phyloP scores from a whole-genome alignment of 1,140 invertebrate species.

The Ostrea denselamellosa region DNA sequence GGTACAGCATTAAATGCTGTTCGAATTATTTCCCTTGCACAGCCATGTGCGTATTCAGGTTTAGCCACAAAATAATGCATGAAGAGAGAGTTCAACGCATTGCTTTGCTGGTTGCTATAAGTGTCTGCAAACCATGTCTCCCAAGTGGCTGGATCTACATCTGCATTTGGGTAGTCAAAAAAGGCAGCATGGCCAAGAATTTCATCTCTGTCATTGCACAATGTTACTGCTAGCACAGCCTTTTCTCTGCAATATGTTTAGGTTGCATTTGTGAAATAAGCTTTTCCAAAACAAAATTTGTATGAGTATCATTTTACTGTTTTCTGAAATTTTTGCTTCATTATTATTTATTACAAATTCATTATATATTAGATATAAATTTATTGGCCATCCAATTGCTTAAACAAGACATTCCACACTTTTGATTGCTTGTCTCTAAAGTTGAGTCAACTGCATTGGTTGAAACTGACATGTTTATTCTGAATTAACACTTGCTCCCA shows the following conservation, averaged over 20 bases:
- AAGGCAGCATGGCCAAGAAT: constrained; percentile 78
- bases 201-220: constrained; percentile 76
- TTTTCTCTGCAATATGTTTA: constrained; percentile 73
- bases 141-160: constrained; percentile 74
- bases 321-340: no score
- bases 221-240: constrained; percentile 76
- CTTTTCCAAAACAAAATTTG: no score
- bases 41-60: constrained; percentile 75
- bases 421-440: no score
- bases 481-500: no score
- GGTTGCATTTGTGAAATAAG: no score
- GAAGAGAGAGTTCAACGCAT: constrained; percentile 76
- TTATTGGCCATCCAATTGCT: no score
- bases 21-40: constrained; percentile 76
- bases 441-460: no score
- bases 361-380: no score
- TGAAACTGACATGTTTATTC: no score
- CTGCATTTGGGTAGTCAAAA: constrained; percentile 77
- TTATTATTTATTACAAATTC: no score
- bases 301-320: no score
- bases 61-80: constrained; percentile 79
- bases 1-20: constrained; percentile 78
- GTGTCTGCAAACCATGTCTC: constrained; percentile 71
- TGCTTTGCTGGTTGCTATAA: constrained; percentile 66
- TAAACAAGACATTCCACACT: no score